A percentile compares a stretch with the other conserved stretches of the same genome.
phyloP scores from a whole-genome alignment of 2,888 invertebrate species.

The Agonum fuliginosum region DNA sequence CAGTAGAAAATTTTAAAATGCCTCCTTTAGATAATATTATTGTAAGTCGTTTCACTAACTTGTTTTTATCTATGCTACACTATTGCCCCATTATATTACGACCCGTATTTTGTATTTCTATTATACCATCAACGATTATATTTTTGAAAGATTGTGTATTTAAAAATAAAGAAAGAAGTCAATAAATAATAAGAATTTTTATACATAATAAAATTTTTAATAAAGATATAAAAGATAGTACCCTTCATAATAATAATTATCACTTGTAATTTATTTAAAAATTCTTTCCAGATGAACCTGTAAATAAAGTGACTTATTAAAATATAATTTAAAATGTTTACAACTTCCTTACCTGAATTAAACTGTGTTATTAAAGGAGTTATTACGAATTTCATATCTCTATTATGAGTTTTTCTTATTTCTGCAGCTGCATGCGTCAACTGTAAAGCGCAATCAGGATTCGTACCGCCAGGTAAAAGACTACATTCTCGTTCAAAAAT shows the following conservation, averaged over 20 bases:
- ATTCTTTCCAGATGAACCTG: conserved; percentile 47
- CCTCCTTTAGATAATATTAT: conserved; percentile 67
- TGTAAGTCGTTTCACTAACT: conserved; percentile 63
- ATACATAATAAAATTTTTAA: not conserved
- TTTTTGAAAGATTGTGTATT: conserved; percentile 43
- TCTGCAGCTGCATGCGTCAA: conserved; percentile 91
- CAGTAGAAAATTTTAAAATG: conserved; percentile 66
- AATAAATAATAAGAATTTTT: conserved; percentile 33
- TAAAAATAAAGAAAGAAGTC: conserved; percentile 41
- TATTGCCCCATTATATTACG: conserved; percentile 66
- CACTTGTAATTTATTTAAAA: conserved; percentile 48
- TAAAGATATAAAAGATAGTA: not conserved
- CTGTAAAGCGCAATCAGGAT: conserved; percentile 92
- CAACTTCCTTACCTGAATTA: conserved; percentile 51
- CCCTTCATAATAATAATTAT: too few species aligned
- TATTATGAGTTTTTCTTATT: conserved; percentile 82
- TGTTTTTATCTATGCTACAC: conserved; percentile 67
- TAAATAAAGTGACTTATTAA: conserved; percentile 21
- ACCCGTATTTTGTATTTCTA: conserved; percentile 63
- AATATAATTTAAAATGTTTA: conserved; percentile 4
- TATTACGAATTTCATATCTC: conserved; percentile 71
- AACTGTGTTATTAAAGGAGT: conserved; percentile 70
- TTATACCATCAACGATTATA: conserved; percentile 60
- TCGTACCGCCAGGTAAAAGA: conserved; percentile 83
- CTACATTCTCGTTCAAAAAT: conserved; percentile 93